These are phyloP conservation scores for Conus betulinus DNA, from an alignment of 1,140 invertebrate species.

Conservation along the genomic window DNA sequence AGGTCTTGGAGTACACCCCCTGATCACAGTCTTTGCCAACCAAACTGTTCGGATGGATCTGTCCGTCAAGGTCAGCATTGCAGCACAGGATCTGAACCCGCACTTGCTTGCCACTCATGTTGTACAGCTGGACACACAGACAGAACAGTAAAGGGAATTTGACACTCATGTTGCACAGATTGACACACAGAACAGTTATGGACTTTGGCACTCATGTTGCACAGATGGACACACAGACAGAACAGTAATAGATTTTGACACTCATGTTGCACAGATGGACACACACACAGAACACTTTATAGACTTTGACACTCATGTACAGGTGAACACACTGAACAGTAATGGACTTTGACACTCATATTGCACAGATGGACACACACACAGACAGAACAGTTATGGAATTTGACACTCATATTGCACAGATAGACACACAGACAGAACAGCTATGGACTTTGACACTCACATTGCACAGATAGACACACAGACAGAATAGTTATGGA, in stretches of 20 bases:
- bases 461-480: too few species aligned
- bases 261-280: too few species aligned
- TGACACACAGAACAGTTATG: not conserved
- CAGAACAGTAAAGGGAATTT: not conserved
- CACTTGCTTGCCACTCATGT: constrained; percentile 31
- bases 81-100: constrained; percentile 38
- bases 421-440: too few species aligned
- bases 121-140: not conserved
- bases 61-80: constrained; percentile 36
- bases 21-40: constrained; percentile 41
- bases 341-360: not conserved
- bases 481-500: not conserved
- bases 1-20: constrained; percentile 42
- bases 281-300: too few species aligned
- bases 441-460: too few species aligned
- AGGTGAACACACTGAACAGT: not conserved
- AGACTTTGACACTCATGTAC: not conserved
- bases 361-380: not conserved
- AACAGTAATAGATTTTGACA: too few species aligned
- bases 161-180: too few species aligned
- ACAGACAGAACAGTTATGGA: too few species aligned
- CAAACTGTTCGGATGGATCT: constrained; percentile 44
- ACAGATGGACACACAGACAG: too few species aligned
- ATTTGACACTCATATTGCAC: too few species aligned
- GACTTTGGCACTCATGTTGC: not conserved